Evolutionary conservation across 2,888 invertebrate genomes (phyloP).

Genomic region (Alloplasta piceator): DNA sequence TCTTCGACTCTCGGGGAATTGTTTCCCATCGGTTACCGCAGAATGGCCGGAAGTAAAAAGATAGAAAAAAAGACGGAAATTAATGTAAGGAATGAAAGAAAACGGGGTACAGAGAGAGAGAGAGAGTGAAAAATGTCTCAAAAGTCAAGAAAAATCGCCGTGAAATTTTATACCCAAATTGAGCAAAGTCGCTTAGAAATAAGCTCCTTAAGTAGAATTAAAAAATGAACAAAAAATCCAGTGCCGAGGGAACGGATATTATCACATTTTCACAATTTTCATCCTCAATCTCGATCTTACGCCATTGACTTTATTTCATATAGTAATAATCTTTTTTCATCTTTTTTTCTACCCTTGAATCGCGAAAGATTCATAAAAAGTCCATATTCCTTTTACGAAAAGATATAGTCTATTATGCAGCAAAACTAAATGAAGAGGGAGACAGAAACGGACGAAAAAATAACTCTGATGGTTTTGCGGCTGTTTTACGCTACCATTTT

Average conservation of each 20-base stretch:
- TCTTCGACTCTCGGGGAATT: slow-evolving; percentile 27
- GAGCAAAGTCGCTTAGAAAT: slow-evolving; percentile 55
- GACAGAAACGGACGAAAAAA: slow-evolving; percentile 18
- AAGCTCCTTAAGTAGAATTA: slow-evolving; percentile 41
- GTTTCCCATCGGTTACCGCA: slow-evolving; percentile 42
- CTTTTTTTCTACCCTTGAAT: slow-evolving; percentile 5
- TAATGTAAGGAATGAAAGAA: not conserved
- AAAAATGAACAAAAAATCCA: slow-evolving; percentile 22
- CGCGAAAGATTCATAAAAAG: slow-evolving; percentile 17
- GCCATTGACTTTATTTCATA: slow-evolving; percentile 34
- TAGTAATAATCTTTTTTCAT: slow-evolving; percentile 30
- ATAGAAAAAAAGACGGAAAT: not conserved
- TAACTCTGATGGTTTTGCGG: slow-evolving; percentile 37
- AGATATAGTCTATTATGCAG: slow-evolving; percentile 22
- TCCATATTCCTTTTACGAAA: slow-evolving; percentile 34
- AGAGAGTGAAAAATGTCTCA: slow-evolving; percentile 17
- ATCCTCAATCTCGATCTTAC: slow-evolving; percentile 20
- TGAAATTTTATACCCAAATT: slow-evolving; percentile 61
- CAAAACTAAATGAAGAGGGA: slow-evolving; percentile 19
- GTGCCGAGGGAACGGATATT: slow-evolving; percentile 50
- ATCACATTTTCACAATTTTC: slow-evolving; percentile 38
- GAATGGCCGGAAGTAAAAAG: slow-evolving; percentile 36
- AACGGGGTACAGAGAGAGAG: slow-evolving; percentile 20
- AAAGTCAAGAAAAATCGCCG: slow-evolving; percentile 31
- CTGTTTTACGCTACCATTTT: slow-evolving; percentile 62